Conservation (phyloP, 2,113 vertebrate species). For the Mus pahari region DNA sequence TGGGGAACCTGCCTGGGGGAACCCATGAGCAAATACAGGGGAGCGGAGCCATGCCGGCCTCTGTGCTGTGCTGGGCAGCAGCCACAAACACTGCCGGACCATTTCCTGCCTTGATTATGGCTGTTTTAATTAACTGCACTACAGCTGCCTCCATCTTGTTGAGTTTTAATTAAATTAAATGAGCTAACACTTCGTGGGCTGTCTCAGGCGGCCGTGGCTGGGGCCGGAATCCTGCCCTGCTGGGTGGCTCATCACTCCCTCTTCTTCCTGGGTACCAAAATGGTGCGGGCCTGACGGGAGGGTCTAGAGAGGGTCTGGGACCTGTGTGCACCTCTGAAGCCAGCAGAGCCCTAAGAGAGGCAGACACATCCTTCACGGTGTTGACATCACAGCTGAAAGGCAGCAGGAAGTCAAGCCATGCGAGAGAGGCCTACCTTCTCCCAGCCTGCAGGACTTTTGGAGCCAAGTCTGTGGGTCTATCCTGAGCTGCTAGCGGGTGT, state of each 20-base stretch:
- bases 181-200: conserved; percentile 79
- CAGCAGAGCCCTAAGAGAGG: not conserved
- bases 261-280: not conserved
- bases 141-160: conserved; percentile 87
- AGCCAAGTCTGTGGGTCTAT: not conserved
- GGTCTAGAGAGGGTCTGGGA: not conserved
- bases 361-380: not conserved
- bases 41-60: not conserved
- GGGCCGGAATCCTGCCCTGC: conserved; percentile 79
- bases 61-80: conserved; percentile 54
- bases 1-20: conserved; percentile 48
- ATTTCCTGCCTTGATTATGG: conserved; percentile 79
- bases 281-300: not conserved
- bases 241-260: conserved; percentile 47
- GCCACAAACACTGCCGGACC: conserved; percentile 51
- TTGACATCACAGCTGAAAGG: not conserved
- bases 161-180: conserved; percentile 88
- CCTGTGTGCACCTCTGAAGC: not conserved
- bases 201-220: conserved; percentile 73
- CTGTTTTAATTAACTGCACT: conserved; percentile 86
- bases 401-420: not conserved
- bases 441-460: conserved; percentile 6
- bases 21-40: not conserved
- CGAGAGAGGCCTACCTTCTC: not conserved
- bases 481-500: not conserved